Base-by-base conservation (phyloP, 2,888 invertebrate species). In the Nasonovia ribisnigri region DNA sequence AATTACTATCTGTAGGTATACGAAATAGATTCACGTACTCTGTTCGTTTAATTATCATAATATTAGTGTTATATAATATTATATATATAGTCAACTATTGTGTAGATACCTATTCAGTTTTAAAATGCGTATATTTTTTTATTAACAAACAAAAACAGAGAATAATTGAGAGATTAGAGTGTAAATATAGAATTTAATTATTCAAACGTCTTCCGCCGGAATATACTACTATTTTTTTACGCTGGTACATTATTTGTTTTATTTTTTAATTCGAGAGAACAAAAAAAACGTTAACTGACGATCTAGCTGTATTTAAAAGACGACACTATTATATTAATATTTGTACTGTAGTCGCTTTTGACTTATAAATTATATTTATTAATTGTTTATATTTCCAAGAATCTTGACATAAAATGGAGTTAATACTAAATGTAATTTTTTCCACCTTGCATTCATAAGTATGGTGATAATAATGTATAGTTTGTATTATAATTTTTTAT, bases 151-250 rank as follows among this genome's bases (percentile, higher is more conserved):
- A 36, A 77, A 36, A 20, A 8, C 8, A 42, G 36, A 36, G 8
- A 36, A 77, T 77, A 36, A 77, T 77, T 36, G 36, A 77, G 36
- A 77, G 36, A 77, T 77, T 36, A 36, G 8, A 2, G 20, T 77
- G 36, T 36, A 36, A 77, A 20, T 77, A 77, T 20, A 77, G 20
- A 20, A 77, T 77, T 77, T 77, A 36, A 77, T 77, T 77, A 77
- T 77, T 77, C 77, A 77, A 77, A 77, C 36, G 77, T 36, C 77
- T 77, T 77, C 77, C 77, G 77, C 77, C 77, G 77, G 77, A 77
- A 77, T 77, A 67, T n/a, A 13, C 13, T n/a, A 36, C n/a, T 67
- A 36, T 36, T 67, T 36, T 60, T 67, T 67, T 60, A n/a, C 13
- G 13, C 4, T 16, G 13, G 67, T 67, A 36, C 67, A 67, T 36